Evolutionary conservation across 1,140 invertebrate species (phyloP), one percentile per base, ranked within the genome.

Genomic region (Agraylea sexmaculata): DNA sequence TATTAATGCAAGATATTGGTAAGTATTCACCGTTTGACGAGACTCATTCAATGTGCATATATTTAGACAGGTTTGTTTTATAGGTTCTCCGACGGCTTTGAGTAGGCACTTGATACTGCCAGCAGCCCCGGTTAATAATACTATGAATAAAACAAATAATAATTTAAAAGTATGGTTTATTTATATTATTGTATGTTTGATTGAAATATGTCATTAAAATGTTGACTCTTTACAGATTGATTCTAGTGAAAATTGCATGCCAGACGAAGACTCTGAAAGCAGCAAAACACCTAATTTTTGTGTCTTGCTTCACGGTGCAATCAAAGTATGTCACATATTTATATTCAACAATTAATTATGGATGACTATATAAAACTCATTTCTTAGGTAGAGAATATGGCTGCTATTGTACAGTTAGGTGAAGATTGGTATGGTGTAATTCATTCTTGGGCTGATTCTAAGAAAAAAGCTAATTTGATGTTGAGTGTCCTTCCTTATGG

Each of bases 401-500:
- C 80, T 20, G 87, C 84, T 0, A 58, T 92, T 22, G 85, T 87
- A 35, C 57, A 73, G 42, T 62, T 89, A 4, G 87, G 81, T 8
- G 74, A 81, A 1, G 81, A 91, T 49, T 96, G 91, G 92, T 96
- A 79, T 66, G 92, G 91, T 18, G 85, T 95, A 47, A 70, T 96
- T 32, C 88, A 91, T 55, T 91, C 90, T 0, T 94, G 87, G 80
- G 85, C 88, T 5, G 90, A 95, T 57, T 83, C 77, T 19, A 92
- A 94, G 53, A 94, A 95, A 53, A 93, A 94, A 57, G 94, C 90
- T 0, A 95, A 93, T 62, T 64, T 96, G 7, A 87, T 96, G 80
- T 62, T 96, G 4, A 90, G 87, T 8, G 69, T 90, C 8, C 70
- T 96, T 52, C 78, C 87, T 49, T 90, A 88, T 23, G 75, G 75